Conservation (phyloP, 2,113 vertebrate genomes). For the Amphiprion percula region DNA sequence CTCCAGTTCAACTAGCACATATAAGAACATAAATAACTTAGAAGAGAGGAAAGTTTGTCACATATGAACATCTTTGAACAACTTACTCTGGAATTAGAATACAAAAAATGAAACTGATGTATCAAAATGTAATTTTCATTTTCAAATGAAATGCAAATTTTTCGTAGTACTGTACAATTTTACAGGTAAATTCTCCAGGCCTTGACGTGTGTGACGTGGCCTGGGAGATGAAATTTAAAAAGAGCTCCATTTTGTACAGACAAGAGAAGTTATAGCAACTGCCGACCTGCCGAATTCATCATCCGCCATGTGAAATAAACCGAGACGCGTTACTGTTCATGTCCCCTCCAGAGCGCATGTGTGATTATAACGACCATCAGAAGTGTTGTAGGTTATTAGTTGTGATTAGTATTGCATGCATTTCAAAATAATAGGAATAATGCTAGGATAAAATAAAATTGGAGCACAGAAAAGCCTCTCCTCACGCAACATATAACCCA, state of each 20-base stretch:
- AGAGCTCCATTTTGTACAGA: constrained; percentile 71
- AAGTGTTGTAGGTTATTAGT: constrained; percentile 46
- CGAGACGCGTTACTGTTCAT: background rate
- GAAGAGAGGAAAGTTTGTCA: constrained; percentile 73
- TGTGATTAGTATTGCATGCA: constrained; percentile 63
- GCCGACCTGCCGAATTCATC: constrained; percentile 50
- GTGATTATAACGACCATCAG: constrained; percentile 38
- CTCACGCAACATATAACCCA: constrained; percentile 1
- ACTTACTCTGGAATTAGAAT: constrained; percentile 75
- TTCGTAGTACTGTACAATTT: constrained; percentile 93
- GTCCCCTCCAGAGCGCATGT: constrained; percentile 63
- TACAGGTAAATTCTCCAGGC: constrained; percentile 91
- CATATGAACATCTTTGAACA: constrained; percentile 80
- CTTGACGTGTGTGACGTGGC: constrained; percentile 78
- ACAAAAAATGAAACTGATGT: constrained; percentile 77
- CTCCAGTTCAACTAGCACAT: constrained; percentile 88
- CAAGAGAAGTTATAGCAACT: constrained; percentile 45
- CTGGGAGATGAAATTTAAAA: constrained; percentile 56
- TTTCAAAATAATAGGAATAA: constrained; percentile 47
- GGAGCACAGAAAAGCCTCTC: constrained; percentile 21
- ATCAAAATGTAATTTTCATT: constrained; percentile 83
- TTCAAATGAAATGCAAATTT: constrained; percentile 83
- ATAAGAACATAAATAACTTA: constrained; percentile 85
- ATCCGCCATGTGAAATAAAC: constrained; percentile 39
- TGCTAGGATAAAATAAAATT: constrained; percentile 46